phyloP scores from a whole-genome alignment of 2,113 vertebrate genomes.

The Cinclus mexicanus region DNA sequence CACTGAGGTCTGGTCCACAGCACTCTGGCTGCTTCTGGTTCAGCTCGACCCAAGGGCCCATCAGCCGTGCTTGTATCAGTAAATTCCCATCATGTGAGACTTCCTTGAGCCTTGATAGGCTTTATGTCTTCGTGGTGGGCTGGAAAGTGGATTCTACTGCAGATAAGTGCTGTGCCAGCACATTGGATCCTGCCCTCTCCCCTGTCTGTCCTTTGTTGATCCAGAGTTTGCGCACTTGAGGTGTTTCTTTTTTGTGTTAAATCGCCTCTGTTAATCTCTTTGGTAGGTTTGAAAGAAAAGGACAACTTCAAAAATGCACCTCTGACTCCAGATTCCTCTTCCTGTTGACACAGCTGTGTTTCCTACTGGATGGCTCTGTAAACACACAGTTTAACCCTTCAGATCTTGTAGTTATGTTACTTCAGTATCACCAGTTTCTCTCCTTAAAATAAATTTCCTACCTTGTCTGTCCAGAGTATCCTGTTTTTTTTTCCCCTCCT shows the following conservation, averaged over 20 bases:
- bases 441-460: neutral
- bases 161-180: neutral
- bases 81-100: neutral
- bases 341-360: constrained; percentile 62
- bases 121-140: neutral
- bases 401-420: neutral
- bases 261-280: neutral
- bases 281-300: neutral
- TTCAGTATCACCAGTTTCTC: neutral
- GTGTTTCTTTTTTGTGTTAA: neutral
- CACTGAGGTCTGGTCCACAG: neutral
- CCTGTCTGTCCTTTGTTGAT: neutral
- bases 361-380: neutral
- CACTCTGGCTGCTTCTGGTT: neutral
- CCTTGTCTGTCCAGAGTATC: neutral
- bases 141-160: neutral
- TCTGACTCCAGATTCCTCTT: constrained; percentile 16
- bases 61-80: neutral
- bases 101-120: neutral
- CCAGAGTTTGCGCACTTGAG: neutral
- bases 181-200: neutral
- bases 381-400: constrained; percentile 2
- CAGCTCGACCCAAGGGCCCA: neutral
- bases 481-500: neutral
- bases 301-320: neutral